Base-by-base conservation (phyloP, 2,113 vertebrate genomes). In the Heterochromis multidens region DNA sequence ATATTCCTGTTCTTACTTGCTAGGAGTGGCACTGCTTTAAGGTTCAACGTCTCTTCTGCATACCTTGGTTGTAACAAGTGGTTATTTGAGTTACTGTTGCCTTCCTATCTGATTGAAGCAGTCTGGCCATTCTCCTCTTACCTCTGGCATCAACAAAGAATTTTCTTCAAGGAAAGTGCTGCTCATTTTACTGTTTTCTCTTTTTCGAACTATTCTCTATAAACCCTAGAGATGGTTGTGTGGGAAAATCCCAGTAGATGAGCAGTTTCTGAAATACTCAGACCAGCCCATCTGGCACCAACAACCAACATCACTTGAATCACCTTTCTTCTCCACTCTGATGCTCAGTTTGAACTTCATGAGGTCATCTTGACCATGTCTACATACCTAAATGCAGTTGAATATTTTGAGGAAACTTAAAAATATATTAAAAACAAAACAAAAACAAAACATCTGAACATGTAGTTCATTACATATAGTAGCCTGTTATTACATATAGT, bases 391-490 rank as follows among this genome's bases (percentile, higher is more conserved):
- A 58, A 27, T 70, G 27, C 65, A 17, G 9, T 19, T 70, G 11
- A 31, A 52, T 72, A 5, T 29, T 72, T 74, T 52, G 67, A 52
- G 40, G 27, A 21, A 74, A 52, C 0, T 74, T 52, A 12, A 52
- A 52, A 31, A 31, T 13, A 72, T 19, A 43, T 4, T 2, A 14
- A 43, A 5, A 4, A 43, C 4, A 0, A 70, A 29, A 52, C 2
- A 52, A 29, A 52, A 21, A 6, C 1, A 17, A 49, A 16, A 31
- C 6, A 52, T 52, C 43, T 31, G 7, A 72, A 21, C 37, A 0
- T 27, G 23, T 5, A 49, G 43, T 52, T 52, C 29, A 74, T 27
- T 74, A 74, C 27, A 21, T n/a, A 29, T 12, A 72, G 29, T 14
- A 52, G 43, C 27, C 67, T 52, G n/a, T n/a, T n/a, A 74, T 27